Base-by-base conservation (phyloP, 2,113 vertebrate species). In the Ursus arctos region DNA sequence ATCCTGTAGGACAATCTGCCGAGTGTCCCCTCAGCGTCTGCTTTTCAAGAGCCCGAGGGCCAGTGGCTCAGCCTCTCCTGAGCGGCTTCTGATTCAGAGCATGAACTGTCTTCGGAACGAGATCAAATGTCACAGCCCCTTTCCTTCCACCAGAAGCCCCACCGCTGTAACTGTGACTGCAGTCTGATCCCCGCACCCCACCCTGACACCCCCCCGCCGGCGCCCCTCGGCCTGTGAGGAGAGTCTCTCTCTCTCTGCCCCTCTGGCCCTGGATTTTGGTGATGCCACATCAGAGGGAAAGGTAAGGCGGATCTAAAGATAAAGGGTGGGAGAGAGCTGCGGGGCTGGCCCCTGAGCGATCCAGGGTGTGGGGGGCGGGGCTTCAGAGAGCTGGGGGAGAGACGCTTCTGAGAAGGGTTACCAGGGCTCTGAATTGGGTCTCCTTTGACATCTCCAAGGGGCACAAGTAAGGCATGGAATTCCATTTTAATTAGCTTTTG, bases 401-500 rank as follows among this genome's bases (percentile, higher is more conserved):
- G 55, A 19, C 4, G 76, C 69, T 18, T 12, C 59, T 10, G n/a
- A 53, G 80, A n/a, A 83, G 91, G 9, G 94, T 57, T 92, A 88
- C 91, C 96, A 65, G 91, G 96, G 55, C 81, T 81, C 4, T 31
- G 28, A 80, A 31, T 24, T 13, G 91, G 83, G 94, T 31, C 84
- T 91, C 87, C 80, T 33, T 49, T 43, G 59, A 77, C 84, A 72
- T 88, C 81, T 82, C 57, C 9, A 8, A 74, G 83, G 51, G 82
- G 57, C 95, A 59, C 84, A n/a, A 31, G 93, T 7, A 85, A 95
- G 88, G 90, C 31, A 83, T 49, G 91, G 96, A 92, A 96, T 91
- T 77, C 88, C 76, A 85, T 91, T 84, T 84, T 97, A 97, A 96
- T 97, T 90, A 95, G 93, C 49, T 97, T 95, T 87, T 94, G 97